A percentile compares a stretch with the other conserved stretches of the same genome.
Conservation (phyloP, 2,113 vertebrate genomes). For the Oenanthe oenanthe region DNA sequence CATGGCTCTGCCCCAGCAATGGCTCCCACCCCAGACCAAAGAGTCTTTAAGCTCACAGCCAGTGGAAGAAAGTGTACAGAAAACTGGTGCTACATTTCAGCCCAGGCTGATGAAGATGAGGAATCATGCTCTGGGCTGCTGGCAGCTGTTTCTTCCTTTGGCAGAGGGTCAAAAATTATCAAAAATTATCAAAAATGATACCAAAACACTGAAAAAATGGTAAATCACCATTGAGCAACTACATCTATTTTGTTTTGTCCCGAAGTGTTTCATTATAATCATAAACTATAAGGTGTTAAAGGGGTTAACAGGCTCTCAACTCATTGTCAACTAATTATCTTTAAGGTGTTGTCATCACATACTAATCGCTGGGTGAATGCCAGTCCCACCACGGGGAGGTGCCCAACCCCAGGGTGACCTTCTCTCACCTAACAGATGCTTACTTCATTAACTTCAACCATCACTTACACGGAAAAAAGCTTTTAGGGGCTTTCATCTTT, state of each 20-base stretch:
- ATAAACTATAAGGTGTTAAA: slow-evolving; percentile 78
- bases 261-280: slow-evolving; percentile 66
- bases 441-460: slow-evolving; percentile 72
- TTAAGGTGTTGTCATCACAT: slow-evolving; percentile 82
- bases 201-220: neutral
- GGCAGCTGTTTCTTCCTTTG: neutral
- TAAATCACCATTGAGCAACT: neutral
- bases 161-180: neutral
- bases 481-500: slow-evolving; percentile 83
- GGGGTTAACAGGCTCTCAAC: slow-evolving; percentile 80
- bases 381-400: slow-evolving; percentile 57
- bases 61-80: neutral
- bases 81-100: neutral
- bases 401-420: slow-evolving; percentile 59
- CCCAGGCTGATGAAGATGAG: neutral
- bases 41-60: neutral
- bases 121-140: neutral
- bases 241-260: slow-evolving; percentile 24
- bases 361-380: slow-evolving; percentile 69
- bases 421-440: slow-evolving; percentile 62
- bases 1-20: neutral
- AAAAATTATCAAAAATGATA: neutral
- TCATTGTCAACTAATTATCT: slow-evolving; percentile 85
- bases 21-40: neutral
- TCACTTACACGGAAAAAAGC: slow-evolving; percentile 65